Percentiles rank a stretch among this genome's conserved stretches.
Evolutionary conservation across 2,888 invertebrate genomes (phyloP).

Genomic region (Sinhomidia bicolor): DNA sequence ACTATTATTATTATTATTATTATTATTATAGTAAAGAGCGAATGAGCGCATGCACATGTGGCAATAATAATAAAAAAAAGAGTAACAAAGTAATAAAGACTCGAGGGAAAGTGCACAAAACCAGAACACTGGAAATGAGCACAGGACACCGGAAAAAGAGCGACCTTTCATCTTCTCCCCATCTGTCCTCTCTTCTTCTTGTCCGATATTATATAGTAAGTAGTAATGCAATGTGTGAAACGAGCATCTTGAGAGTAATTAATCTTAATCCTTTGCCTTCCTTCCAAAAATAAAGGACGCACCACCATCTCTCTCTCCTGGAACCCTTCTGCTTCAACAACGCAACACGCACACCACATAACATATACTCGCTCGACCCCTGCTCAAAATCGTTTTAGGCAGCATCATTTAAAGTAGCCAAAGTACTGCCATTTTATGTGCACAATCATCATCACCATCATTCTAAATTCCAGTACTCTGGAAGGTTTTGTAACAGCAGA

Average conservation of each 20-base stretch:
- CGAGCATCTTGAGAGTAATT: slow-evolving; percentile 71
- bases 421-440: neutral
- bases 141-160: neutral
- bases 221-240: slow-evolving; percentile 56
- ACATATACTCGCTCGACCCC: too few relatives aligned
- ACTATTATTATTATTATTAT: too few relatives aligned
- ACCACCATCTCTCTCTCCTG: neutral
- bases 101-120: neutral
- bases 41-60: too few relatives aligned
- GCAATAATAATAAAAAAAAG: neutral
- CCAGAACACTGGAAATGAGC: neutral
- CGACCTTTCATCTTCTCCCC: slow-evolving; percentile 27
- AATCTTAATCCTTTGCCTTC: slow-evolving; percentile 67
- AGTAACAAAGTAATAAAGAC: neutral
- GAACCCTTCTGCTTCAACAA: neutral
- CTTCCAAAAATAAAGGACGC: neutral
- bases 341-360: neutral
- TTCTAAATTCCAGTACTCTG: neutral
- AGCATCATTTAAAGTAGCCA: neutral
- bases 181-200: neutral
- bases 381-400: slow-evolving; percentile 6
- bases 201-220: neutral
- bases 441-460: neutral
- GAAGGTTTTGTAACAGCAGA: neutral
- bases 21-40: too few relatives aligned